Evolutionary conservation across 2,113 vertebrate species (phyloP), one percentile per base, ranked within the genome.

Genomic region (Cnemophilus loriae): DNA sequence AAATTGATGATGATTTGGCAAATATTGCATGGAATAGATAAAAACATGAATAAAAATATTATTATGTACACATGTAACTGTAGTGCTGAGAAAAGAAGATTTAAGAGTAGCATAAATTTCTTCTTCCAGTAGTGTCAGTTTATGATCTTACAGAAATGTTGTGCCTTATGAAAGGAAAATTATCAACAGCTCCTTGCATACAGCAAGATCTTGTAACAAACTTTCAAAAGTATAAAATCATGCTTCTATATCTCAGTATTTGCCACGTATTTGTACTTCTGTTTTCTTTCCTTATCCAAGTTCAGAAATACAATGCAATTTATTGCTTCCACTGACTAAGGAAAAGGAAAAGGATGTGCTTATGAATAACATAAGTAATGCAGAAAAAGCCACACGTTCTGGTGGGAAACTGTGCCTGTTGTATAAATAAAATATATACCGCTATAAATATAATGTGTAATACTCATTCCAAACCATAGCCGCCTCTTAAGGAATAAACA

Each of bases 401-500:
- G 73, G 77, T 75, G 92, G 94, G 90, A 97, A 97, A 96, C 53
- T 49, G 47, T 73, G 55, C 93, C 94, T 92, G 33, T 44, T 95
- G 76, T 86, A 82, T 86, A 97, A 97, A 97, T 95, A 97, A 96
- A 97, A 96, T 53, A 97, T 77, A 93, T 50, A 80, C 69, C 3
- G 11, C 96, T 91, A 94, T 97, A 97, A 98, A 97, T 97, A 93
- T 49, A 96, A 91, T 87, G 96, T 59, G 75, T 74, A 97, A 92
- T 87, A 81, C 81, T 95, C 74, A 85, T 78, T 97, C 73, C 68
- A 81, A 83, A 84, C 52, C 76, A 93, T 11, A 95, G 93, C 42
- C 80, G 94, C 75, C 78, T 89, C 91, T 88, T 93, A 81, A 95
- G 91, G 94, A 97, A 97, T 97, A 97, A 98, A 97, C 95, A 97